Percentiles rank a stretch among this genome's conserved stretches.
phyloP scores from a whole-genome alignment of 2,797 vertebrate species.

The Falco peregrinus region DNA sequence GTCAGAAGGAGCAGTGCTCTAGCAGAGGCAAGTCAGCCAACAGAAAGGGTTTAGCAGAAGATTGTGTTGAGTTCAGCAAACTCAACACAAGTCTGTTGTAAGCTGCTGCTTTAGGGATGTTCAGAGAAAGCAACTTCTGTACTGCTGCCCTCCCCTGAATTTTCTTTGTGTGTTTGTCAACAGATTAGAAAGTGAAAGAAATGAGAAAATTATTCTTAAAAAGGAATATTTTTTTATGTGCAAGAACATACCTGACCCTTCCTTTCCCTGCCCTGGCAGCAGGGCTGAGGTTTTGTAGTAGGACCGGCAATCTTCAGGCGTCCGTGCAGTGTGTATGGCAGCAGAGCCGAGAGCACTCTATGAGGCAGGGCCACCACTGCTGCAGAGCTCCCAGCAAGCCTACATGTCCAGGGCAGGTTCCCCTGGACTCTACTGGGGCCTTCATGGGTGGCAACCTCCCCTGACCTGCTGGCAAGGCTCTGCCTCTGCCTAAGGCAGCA shows the following conservation, averaged over 20 bases:
- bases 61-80: background rate
- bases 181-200: background rate
- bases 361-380: background rate
- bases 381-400: background rate
- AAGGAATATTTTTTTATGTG: background rate
- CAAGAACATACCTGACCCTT: background rate
- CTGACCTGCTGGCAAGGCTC: background rate
- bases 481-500: background rate
- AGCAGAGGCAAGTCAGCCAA: background rate
- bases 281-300: background rate
- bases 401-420: background rate
- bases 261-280: background rate
- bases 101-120: background rate
- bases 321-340: background rate
- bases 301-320: background rate
- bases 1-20: background rate
- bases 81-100: background rate
- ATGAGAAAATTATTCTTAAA: background rate
- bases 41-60: background rate
- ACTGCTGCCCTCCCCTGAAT: background rate
- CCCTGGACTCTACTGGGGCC: fast-evolving
- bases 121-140: background rate
- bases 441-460: background rate
- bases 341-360: background rate
- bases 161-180: background rate